These are phyloP conservation scores for Arvicola amphibius DNA, from an alignment of 2,797 vertebrate genomes.

Conservation along the genomic window DNA sequence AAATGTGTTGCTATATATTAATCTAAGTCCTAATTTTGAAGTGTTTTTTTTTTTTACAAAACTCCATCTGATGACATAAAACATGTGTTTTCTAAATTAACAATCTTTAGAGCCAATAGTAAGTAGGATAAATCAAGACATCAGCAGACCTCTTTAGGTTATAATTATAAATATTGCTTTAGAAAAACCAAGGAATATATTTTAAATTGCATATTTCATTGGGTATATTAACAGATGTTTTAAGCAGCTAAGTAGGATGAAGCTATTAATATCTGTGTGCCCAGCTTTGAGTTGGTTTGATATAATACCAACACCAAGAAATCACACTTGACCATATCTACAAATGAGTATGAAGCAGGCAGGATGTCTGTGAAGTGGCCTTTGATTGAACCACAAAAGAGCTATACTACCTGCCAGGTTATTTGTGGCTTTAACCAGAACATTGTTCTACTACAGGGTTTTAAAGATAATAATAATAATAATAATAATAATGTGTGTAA, in stretches of 20 bases:
- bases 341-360: neutral
- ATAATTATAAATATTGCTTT: slow-evolving; percentile 53
- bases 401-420: neutral
- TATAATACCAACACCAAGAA: neutral
- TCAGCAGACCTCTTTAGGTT: slow-evolving; percentile 5
- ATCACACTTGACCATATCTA: slow-evolving; percentile 1
- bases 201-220: slow-evolving; percentile 27
- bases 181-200: slow-evolving; percentile 26
- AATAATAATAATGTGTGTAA: neutral
- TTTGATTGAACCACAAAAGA: neutral
- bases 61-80: slow-evolving; percentile 45
- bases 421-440: slow-evolving; percentile 7
- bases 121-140: slow-evolving; percentile 62
- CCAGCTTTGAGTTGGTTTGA: neutral
- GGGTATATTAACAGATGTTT: slow-evolving; percentile 7
- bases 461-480: neutral
- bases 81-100: slow-evolving; percentile 57
- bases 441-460: neutral
- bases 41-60: slow-evolving; percentile 61
- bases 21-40: slow-evolving; percentile 59
- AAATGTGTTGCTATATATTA: slow-evolving; percentile 59
- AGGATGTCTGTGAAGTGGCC: neutral
- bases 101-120: slow-evolving; percentile 47
- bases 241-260: neutral
- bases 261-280: neutral